These are phyloP conservation scores for Dryadula phaetusa DNA, from an alignment of 2,888 invertebrate genomes.

Conservation along the genomic window DNA sequence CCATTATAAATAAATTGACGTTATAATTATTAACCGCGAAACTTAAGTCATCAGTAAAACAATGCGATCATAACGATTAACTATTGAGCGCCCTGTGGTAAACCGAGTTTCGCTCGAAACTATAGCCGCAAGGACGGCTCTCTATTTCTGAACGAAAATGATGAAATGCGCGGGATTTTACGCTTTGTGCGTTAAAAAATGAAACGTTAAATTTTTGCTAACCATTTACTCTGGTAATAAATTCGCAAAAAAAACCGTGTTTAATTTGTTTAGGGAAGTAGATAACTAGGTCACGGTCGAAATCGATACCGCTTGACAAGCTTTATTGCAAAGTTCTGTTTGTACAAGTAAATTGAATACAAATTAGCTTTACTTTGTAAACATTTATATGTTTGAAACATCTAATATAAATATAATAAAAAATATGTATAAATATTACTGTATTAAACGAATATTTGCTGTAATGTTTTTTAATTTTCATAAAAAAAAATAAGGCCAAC, in stretches of 20 bases:
- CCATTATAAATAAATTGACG: background rate
- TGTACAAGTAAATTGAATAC: background rate
- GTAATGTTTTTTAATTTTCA: too few relatives aligned
- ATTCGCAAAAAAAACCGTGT: background rate
- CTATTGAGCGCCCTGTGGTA: slow-evolving; percentile 33
- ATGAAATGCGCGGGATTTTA: slow-evolving; percentile 63
- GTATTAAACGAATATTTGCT: too few relatives aligned
- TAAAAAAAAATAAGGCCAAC: background rate
- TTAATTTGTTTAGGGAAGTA: slow-evolving; percentile 38
- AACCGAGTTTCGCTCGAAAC: slow-evolving; percentile 38
- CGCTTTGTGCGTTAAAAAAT: slow-evolving; percentile 39
- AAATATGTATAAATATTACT: too few relatives aligned
- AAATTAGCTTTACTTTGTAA: background rate
- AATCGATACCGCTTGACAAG: slow-evolving; percentile 53
- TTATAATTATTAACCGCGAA: slow-evolving; percentile 11
- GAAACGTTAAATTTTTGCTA: slow-evolving; percentile 25
- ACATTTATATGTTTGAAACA: background rate
- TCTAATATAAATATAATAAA: background rate
- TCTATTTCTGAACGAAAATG: slow-evolving; percentile 67
- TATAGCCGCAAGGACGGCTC: slow-evolving; percentile 58
- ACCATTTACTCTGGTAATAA: background rate
- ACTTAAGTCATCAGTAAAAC: slow-evolving; percentile 27
- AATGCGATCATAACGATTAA: slow-evolving; percentile 40
- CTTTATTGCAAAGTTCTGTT: slow-evolving; percentile 13
- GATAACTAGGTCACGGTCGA: slow-evolving; percentile 62